Percentiles rank a stretch among this genome's conserved stretches.
These are phyloP conservation scores for Centropristis striata DNA, from an alignment of 2,113 vertebrate genomes.

Conservation along the genomic window DNA sequence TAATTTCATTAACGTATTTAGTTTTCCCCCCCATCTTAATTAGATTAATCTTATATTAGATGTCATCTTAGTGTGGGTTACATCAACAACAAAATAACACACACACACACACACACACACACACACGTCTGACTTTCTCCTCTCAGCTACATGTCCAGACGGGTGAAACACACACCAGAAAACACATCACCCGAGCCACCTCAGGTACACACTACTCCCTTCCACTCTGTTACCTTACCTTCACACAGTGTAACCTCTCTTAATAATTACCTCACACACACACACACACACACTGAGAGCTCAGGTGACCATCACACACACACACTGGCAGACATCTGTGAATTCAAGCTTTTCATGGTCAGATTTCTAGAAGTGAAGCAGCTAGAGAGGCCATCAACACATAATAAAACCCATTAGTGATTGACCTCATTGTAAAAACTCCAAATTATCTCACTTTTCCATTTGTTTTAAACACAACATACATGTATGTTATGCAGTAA, in stretches of 20 bases:
- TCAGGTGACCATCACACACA: constrained; percentile 40
- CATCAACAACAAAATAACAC: neutral
- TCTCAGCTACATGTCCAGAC: constrained; percentile 66
- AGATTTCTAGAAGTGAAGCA: neutral
- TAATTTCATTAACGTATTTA: too few relatives aligned
- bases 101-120: constrained; percentile 4
- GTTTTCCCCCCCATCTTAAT: neutral
- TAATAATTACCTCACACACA: constrained; percentile 77
- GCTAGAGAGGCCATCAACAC: neutral
- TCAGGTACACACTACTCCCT: constrained; percentile 70
- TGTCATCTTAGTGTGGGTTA: constrained; percentile 9
- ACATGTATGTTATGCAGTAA: too few relatives aligned
- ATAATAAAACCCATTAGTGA: neutral
- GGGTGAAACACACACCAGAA: constrained; percentile 72
- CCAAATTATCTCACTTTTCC: too few relatives aligned
- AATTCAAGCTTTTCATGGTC: constrained; percentile 3
- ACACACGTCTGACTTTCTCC: constrained; percentile 62
- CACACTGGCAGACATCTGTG: neutral
- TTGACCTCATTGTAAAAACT: too few relatives aligned
- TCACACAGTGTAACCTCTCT: constrained; percentile 72
- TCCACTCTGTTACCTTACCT: constrained; percentile 76
- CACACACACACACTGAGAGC: constrained; percentile 58
- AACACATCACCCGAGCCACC: constrained; percentile 69
- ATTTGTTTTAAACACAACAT: too few relatives aligned
- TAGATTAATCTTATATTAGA: neutral